phyloP scores from a whole-genome alignment of 1,140 invertebrate genomes.

The Calliopsis andreniformis region DNA sequence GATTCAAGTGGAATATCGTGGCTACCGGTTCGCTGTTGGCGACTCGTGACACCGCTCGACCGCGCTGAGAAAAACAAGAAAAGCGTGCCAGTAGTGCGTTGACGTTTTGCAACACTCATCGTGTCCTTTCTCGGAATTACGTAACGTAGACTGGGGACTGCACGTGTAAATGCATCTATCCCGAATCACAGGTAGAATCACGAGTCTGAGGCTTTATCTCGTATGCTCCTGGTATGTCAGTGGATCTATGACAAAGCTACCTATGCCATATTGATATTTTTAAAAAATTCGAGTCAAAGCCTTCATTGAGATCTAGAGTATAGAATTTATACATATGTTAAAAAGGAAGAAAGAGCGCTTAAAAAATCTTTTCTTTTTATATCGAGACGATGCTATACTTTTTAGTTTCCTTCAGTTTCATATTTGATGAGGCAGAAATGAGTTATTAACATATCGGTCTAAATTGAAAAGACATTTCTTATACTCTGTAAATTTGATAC shows the following conservation, averaged over 20 bases:
- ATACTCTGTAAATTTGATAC: no score
- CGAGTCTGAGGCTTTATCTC: conserved; percentile 40
- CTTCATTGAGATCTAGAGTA: no score
- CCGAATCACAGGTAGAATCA: conserved; percentile 48
- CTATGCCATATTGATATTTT: no score
- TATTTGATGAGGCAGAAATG: no score
- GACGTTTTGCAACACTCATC: conserved; percentile 51
- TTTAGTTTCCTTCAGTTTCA: no score
- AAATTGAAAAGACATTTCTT: no score
- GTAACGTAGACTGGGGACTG: conserved; percentile 28
- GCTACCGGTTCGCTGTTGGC: conserved; percentile 26
- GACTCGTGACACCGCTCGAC: not conserved
- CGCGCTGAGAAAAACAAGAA: conserved; percentile 41
- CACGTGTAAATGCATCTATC: conserved; percentile 36
- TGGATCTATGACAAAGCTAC: not conserved
- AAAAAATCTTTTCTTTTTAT: no score
- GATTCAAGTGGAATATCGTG: conserved; percentile 2
- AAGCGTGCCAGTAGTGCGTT: conserved; percentile 43
- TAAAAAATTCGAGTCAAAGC: no score
- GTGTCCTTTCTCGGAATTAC: conserved; percentile 52
- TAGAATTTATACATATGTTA: no score
- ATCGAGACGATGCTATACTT: no score
- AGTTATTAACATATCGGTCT: no score
- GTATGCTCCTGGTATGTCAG: conserved; percentile 44
- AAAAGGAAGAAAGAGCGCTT: no score